Conservation (phyloP, 2,113 vertebrate genomes). For the Rhagologus leucostigma region DNA sequence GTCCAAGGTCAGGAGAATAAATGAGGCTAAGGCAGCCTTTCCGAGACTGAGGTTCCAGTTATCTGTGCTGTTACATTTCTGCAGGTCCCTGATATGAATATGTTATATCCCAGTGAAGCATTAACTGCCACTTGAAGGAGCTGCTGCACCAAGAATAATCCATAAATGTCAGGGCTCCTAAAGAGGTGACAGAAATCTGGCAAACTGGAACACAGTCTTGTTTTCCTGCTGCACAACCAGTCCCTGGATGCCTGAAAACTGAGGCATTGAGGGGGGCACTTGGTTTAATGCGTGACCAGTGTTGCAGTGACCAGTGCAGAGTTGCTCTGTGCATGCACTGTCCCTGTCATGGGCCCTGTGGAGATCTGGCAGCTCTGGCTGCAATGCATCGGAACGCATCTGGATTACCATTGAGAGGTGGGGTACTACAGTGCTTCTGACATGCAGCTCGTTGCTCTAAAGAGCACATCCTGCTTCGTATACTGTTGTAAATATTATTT, state of each 20-base stretch:
- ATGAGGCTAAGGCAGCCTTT: neutral
- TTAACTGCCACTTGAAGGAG: neutral
- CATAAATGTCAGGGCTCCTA: neutral
- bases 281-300: neutral
- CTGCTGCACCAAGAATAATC: neutral
- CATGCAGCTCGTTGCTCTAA: neutral
- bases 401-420: neutral
- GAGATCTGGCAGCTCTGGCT: neutral
- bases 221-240: neutral
- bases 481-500: neutral
- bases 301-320: neutral
- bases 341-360: accelerated
- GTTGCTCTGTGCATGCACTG: neutral
- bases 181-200: neutral
- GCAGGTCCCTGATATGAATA: neutral
- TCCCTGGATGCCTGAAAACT: neutral
- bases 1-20: neutral
- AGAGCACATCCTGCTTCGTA: neutral
- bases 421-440: neutral
- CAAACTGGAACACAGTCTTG: neutral
- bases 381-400: neutral
- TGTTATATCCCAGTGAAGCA: neutral
- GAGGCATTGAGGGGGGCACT: neutral
- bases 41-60: neutral
- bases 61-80: neutral